Percentiles rank a stretch among this genome's conserved stretches.
Conservation (phyloP, 2,797 vertebrate genomes). For the Pygocentrus nattereri region DNA sequence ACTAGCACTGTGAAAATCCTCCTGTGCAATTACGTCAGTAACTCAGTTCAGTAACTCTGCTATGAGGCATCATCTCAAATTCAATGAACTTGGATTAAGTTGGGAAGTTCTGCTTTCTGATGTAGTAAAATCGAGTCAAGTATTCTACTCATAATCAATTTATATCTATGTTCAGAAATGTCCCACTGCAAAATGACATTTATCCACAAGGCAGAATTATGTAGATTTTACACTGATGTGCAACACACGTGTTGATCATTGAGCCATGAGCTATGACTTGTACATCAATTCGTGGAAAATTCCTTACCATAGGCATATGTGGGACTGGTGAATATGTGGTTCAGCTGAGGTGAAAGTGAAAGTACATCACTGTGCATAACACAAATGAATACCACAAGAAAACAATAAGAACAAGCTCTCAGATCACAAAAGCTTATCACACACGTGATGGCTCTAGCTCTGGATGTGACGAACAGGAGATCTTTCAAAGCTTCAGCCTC, state of each 20-base stretch:
- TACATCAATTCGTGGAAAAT: background rate
- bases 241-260: background rate
- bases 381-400: background rate
- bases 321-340: background rate
- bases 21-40: background rate
- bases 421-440: background rate
- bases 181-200: background rate
- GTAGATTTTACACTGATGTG: background rate
- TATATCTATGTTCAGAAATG: background rate
- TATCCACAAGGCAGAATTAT: background rate
- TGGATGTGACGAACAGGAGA: background rate
- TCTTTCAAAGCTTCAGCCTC: background rate
- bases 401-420: background rate
- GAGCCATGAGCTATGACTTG: background rate
- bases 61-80: too few relatives aligned
- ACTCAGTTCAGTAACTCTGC: background rate
- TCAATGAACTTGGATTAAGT: too few relatives aligned
- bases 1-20: constrained; percentile 9
- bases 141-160: background rate
- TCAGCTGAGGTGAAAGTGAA: background rate
- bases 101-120: too few relatives aligned
- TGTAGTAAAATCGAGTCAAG: background rate
- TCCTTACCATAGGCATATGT: background rate
- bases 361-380: background rate
- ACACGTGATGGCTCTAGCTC: background rate